phyloP scores from a whole-genome alignment of 2,113 vertebrate species.

The Erythrocercus mccallii region DNA sequence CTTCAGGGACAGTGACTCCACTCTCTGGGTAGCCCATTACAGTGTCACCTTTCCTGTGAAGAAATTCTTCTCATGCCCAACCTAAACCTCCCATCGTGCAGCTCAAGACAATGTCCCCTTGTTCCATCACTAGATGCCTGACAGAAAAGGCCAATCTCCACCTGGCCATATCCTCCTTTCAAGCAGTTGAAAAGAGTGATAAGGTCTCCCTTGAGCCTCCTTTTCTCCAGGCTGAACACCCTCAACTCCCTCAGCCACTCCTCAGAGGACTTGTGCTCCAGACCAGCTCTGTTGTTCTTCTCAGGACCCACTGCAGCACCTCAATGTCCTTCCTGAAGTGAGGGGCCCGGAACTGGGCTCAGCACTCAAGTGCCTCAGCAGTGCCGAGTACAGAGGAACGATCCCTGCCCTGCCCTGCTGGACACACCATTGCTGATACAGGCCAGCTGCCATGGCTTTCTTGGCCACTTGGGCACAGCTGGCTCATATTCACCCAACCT shows the following conservation, averaged over 20 bases:
- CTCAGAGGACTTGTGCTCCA: not conserved
- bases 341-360: not conserved
- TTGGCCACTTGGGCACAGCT: not conserved
- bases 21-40: not conserved
- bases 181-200: not conserved
- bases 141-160: not conserved
- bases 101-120: not conserved
- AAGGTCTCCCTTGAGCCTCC: not conserved
- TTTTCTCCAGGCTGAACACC: not conserved
- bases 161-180: not conserved
- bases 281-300: too few relatives aligned
- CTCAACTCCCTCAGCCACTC: not conserved
- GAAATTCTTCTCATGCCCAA: not conserved
- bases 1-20: not conserved
- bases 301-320: not conserved
- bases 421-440: rapidly evolving
- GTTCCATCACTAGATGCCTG: not conserved
- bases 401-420: not conserved
- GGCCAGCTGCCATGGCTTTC: not conserved
- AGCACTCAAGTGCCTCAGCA: not conserved
- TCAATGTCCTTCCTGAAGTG: not conserved
- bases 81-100: not conserved
- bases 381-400: rapidly evolving
- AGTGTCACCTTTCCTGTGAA: not conserved
- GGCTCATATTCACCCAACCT: too few relatives aligned